Evolutionary conservation across 2,797 vertebrate genomes (phyloP).

Genomic region (Enteromius trimaculatus): DNA sequence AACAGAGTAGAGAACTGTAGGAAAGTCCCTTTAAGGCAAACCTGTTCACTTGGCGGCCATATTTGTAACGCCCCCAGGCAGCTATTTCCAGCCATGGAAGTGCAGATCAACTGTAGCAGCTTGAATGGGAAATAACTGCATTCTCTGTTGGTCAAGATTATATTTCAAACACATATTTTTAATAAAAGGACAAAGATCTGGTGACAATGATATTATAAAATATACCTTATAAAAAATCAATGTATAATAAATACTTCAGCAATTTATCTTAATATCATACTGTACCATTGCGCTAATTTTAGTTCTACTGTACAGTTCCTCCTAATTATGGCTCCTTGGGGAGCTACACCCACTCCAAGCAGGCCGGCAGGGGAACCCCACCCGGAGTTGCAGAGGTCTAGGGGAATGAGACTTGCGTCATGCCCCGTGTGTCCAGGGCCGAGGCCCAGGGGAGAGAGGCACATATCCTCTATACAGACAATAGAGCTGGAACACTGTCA

Average conservation of each 20-base stretch:
- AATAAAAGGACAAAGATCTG: not conserved
- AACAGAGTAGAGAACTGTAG: not conserved
- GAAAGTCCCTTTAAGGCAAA: not conserved
- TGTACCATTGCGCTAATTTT: constrained; percentile 54
- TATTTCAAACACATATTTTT: not conserved
- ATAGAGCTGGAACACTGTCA: constrained; percentile 79
- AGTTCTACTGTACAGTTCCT: constrained; percentile 65
- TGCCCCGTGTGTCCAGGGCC: constrained; percentile 78
- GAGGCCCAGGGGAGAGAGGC: constrained; percentile 77
- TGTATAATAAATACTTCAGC: not conserved
- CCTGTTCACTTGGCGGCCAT: not conserved
- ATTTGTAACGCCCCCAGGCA: not conserved
- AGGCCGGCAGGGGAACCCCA: constrained; percentile 74
- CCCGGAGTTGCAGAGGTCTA: constrained; percentile 79
- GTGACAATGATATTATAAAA: not conserved
- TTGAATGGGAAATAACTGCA: not conserved
- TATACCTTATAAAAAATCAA: not conserved
- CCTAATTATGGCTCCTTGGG: constrained; percentile 78
- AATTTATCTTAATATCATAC: constrained; percentile 23
- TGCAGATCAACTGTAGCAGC: not conserved
- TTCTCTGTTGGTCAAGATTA: not conserved
- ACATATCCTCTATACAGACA: constrained; percentile 89
- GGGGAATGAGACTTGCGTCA: constrained; percentile 86
- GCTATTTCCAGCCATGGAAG: not conserved
- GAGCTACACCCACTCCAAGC: constrained; percentile 66